Percentiles rank a stretch among this genome's conserved stretches.
Conservation (phyloP, 37 sponge, comb jelly and placozoan species). For the Cliona cf. orientalis region DNA sequence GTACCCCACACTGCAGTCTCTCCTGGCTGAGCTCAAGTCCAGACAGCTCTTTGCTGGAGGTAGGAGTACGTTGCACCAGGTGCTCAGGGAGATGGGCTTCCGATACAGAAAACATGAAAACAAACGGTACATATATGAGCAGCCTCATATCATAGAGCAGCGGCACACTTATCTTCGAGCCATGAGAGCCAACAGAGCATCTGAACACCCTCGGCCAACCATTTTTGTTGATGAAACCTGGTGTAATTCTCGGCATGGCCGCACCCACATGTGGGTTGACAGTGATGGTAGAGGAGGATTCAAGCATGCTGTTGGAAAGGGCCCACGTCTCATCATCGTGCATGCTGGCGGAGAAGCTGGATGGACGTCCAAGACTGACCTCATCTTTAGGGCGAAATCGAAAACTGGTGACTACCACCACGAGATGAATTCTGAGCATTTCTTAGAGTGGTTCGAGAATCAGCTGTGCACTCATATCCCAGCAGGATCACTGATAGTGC, state of each 20-base stretch:
- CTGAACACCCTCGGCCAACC: too few relatives aligned
- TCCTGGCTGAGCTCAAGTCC: slow-evolving; percentile 6
- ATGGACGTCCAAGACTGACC: not conserved
- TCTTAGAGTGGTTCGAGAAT: too few relatives aligned
- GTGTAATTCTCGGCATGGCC: slow-evolving; percentile 20
- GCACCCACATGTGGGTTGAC: slow-evolving; percentile 21
- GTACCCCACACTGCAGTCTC: slow-evolving; percentile 22
- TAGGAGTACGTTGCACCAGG: not conserved
- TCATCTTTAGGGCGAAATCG: slow-evolving; percentile 32
- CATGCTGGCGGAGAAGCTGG: too few relatives aligned
- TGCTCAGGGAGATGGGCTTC: slow-evolving; percentile 13
- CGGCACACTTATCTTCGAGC: too few relatives aligned
- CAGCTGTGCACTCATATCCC: too few relatives aligned
- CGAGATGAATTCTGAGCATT: slow-evolving; percentile 41
- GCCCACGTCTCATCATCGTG: slow-evolving; percentile 28
- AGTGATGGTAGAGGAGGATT: slow-evolving; percentile 25
- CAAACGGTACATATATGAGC: too few relatives aligned
- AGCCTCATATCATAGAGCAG: too few relatives aligned
- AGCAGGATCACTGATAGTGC: too few relatives aligned
- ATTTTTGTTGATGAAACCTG: too few relatives aligned
- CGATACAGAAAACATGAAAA: slow-evolving; percentile 9
- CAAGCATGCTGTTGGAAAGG: slow-evolving; percentile 41
- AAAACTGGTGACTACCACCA: slow-evolving; percentile 36
- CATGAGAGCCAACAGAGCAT: too few relatives aligned
- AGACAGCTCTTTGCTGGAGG: not conserved